Evolutionary conservation across 2,888 invertebrate genomes (phyloP).

Genomic region (Rotaria magnacalcarata): DNA sequence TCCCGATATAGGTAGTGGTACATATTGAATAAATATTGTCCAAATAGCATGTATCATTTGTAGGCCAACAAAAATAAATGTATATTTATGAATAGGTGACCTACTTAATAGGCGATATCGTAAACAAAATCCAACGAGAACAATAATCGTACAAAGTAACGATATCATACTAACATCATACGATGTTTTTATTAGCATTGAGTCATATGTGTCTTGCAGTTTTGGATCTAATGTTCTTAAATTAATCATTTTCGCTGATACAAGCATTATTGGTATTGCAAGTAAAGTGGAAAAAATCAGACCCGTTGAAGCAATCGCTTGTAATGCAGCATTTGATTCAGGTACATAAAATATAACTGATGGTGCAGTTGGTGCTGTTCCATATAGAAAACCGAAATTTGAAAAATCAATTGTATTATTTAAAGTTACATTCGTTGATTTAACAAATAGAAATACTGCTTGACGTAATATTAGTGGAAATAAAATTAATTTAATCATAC

Average conservation of each 20-base stretch:
- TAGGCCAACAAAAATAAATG: neutral
- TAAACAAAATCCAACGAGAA: conserved; percentile 31
- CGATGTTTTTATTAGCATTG: neutral
- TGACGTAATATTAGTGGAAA: conserved; percentile 81
- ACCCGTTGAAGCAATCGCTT: conserved; percentile 66
- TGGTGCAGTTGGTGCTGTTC: conserved; percentile 89
- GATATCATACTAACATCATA: neutral
- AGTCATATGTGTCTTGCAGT: neutral
- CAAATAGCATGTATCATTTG: conserved; percentile 6
- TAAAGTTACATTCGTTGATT: conserved; percentile 63
- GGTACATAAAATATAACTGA: conserved; percentile 88
- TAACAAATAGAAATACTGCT: conserved; percentile 68
- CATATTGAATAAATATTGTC: neutral
- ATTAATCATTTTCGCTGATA: conserved; percentile 47
- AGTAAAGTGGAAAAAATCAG: conserved; percentile 38
- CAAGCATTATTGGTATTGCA: conserved; percentile 39
- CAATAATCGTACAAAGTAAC: conserved; percentile 21
- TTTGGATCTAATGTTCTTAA: neutral
- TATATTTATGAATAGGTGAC: conserved; percentile 20
- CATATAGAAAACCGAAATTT: conserved; percentile 88
- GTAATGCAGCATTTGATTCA: conserved; percentile 77
- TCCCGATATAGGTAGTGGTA: neutral
- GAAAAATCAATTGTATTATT: conserved; percentile 76
- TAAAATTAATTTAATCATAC: conserved; percentile 62
- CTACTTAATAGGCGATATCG: neutral